Evolutionary conservation across 2,888 invertebrate species (phyloP), one percentile per base, ranked within the genome.

Genomic region (Agyllia agylla): DNA sequence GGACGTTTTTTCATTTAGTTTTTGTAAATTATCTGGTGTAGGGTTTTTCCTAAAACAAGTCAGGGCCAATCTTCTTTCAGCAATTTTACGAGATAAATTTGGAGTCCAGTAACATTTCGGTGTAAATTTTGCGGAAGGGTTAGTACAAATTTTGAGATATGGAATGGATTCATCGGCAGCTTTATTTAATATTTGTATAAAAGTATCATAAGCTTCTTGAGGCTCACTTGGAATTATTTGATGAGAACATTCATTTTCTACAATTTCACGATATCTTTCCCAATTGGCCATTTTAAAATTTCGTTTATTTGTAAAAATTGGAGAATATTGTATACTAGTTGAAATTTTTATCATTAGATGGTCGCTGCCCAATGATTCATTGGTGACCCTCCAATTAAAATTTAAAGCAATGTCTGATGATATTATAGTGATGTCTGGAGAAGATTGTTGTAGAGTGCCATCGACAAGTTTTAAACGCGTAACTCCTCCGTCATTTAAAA

Each of bases 71-170:
- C 93, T 31, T 0, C 93, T 89, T 77, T 89, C 78, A 1, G 92
- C 92, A 0, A 94, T 90, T 9, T 79, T 17, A 75, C 87, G 90
- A 9, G 93, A 94, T 33, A 94, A 31, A 0, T 70, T 30, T 38
- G 79, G 4, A 77, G 79, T 91, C 94, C 94, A 95, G 57, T 93
- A 95, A 5, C 87, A 77, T 87, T 93, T 94, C 0, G 93, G 92
- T 1, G 0, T 70, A 81, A 95, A 94, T 1, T 89, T 90, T 17
- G 1, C 38, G 0, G 9, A 3, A 0, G 94, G 92, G 70, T 93
- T 90, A 2, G 20, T 3, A 24, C 84, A 88, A 13, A 87, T 38
- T 75, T 89, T 89, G 42, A 87, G 78, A 3, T 24, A 77, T 9
- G 77, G 77, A 24, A 84, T 84, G 17, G 17, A 24, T 27, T 27